These are phyloP conservation scores for Tychaedon coryphoeus DNA, from an alignment of 2,113 vertebrate species.

Conservation along the genomic window DNA sequence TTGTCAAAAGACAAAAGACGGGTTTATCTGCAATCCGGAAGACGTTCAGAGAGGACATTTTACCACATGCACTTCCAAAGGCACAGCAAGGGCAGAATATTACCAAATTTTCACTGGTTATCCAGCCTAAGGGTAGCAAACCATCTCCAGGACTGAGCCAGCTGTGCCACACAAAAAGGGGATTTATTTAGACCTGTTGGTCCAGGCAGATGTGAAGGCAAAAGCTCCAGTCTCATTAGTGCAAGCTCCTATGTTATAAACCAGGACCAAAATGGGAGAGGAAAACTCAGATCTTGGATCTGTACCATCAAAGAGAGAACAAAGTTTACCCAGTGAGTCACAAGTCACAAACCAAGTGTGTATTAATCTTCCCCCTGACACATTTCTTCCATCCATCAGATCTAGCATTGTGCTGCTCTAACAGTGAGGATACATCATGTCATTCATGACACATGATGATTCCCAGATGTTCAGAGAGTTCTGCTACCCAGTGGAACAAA, in stretches of 20 bases:
- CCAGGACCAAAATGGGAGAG: conserved; percentile 48
- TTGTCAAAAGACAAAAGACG: not conserved
- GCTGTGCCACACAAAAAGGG: not conserved
- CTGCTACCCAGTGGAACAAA: conserved; percentile 66
- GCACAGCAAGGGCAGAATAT: not conserved
- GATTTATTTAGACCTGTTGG: not conserved
- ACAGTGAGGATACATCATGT: conserved; percentile 70
- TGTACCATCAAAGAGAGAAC: conserved; percentile 32
- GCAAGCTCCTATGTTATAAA: not conserved
- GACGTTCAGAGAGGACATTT: not conserved
- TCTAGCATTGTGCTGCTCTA: conserved; percentile 65
- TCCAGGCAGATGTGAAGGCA: not conserved
- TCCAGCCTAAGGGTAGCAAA: not conserved
- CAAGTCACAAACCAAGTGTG: conserved; percentile 48
- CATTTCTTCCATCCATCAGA: conserved; percentile 67
- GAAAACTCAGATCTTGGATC: conserved; percentile 33
- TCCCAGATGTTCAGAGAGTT: conserved; percentile 73
- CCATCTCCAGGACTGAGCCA: not conserved
- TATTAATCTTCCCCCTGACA: conserved; percentile 41
- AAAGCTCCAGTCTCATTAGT: not conserved
- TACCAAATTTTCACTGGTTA: not conserved
- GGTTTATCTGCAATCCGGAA: not conserved
- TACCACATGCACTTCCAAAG: not conserved
- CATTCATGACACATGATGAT: conserved; percentile 69
- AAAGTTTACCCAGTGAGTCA: conserved; percentile 57